Evolutionary conservation across 2,113 vertebrate species (phyloP), one percentile per base, ranked within the genome.

Genomic region (Genyomyrus donnyi): DNA sequence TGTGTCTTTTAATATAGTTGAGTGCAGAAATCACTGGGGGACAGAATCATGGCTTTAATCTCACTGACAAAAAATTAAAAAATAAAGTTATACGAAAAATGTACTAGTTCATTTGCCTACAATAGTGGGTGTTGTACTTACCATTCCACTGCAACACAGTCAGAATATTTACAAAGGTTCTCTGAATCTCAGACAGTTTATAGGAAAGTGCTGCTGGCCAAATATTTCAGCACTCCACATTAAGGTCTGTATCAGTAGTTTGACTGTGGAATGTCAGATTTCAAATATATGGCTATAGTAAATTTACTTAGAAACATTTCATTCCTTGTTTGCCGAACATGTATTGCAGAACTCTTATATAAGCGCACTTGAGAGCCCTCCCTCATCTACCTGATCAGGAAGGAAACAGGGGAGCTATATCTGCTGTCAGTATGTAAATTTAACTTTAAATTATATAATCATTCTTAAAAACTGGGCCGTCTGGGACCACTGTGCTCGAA

Each of bases 11-110:
- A 66, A 66, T 27, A 66, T 27, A 66, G 93, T 99, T 99, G 88
- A 99, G 95, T 52, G 98, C 98, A 87, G 98, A 99, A 56, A 99
- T 98, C 94, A 99, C 98, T 99, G 90, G n/a, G n/a, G 8, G 91
- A 21, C 89, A 92, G 27, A 92, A 53, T 56, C 10, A 58, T 17
- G 70, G 49, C 15, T 53, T 50, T 8, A 5, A 53, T 50, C 8
- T 85, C 66, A 89, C 11, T 74, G 42, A 77, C 24, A 19, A 50
- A 45, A 45, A 45, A 5, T 45, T 5, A 5, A 42, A 42, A 42
- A 42, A 42, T 42, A 42, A 62, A 62, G 24, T 11, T 66, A 66
- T 66, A 27, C 1, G 8, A 3, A 66, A 27, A 66, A 27, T 9
- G 1, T 27, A 66, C 58, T 66, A 27, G n/a, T 10, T 3, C n/a